Percentiles rank a stretch among this genome's conserved stretches.
These are phyloP conservation scores for Thamnophis sirtalis DNA, from an alignment of 2,113 vertebrate genomes.

Conservation along the genomic window DNA sequence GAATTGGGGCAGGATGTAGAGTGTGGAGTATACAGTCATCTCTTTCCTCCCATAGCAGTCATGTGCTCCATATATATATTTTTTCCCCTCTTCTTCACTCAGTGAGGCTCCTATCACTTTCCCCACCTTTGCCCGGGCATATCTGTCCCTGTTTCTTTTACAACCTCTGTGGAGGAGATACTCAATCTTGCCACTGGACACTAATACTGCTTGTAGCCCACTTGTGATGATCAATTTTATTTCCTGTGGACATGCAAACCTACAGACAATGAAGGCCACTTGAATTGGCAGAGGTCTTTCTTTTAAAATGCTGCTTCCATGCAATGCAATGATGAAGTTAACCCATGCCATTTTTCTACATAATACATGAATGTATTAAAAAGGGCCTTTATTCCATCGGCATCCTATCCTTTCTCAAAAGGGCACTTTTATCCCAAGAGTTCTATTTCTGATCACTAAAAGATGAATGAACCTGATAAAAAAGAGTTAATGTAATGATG, in stretches of 20 bases:
- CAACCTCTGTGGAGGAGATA: neutral
- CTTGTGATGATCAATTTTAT: neutral
- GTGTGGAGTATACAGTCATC: neutral
- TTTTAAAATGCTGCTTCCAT: neutral
- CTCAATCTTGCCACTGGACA: neutral
- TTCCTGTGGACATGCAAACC: neutral
- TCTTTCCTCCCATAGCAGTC: neutral
- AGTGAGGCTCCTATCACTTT: neutral
- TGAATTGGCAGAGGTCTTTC: neutral
- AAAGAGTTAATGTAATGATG: conserved; percentile 68
- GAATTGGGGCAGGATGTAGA: neutral
- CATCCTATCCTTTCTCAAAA: neutral
- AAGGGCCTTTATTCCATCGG: neutral
- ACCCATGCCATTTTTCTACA: neutral
- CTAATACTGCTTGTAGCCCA: neutral
- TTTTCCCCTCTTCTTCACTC: neutral
- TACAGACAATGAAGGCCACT: neutral
- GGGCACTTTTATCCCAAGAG: conserved; percentile 19
- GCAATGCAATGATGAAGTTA: neutral
- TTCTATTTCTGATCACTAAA: conserved; percentile 30
- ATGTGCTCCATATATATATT: neutral
- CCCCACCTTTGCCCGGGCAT: neutral
- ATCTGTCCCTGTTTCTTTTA: neutral
- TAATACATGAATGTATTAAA: neutral
- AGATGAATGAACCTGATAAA: conserved; percentile 43